Evolutionary conservation across 30 jellyfish, hydroid and myxozoan species (phyloP).

Genomic region (Hydractinia echinata): DNA sequence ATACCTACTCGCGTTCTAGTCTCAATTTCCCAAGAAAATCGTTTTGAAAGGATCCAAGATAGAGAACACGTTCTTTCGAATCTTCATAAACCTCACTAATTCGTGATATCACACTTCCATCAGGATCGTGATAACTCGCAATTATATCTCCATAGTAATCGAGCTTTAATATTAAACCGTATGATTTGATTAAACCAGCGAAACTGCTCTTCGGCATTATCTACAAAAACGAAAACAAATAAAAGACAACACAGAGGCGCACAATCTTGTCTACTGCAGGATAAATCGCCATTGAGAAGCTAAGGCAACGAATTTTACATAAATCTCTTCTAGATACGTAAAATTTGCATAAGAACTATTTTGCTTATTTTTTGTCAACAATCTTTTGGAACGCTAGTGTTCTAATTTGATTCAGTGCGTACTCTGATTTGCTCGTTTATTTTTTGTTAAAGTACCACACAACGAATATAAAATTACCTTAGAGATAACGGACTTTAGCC

Average conservation of each 20-base stretch:
- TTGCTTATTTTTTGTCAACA: too few relatives aligned
- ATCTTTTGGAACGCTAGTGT: too few relatives aligned
- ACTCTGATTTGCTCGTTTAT: too few relatives aligned
- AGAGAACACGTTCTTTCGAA: slow-evolving; percentile 47
- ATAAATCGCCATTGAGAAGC: too few relatives aligned
- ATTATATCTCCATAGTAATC: slow-evolving; percentile 80
- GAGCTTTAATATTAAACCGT: slow-evolving; percentile 74
- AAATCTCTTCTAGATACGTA: too few relatives aligned
- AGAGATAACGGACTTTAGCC: slow-evolving; percentile 53
- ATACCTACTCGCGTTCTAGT: neutral
- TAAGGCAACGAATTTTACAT: too few relatives aligned
- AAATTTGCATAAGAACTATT: too few relatives aligned
- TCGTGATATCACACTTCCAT: slow-evolving; percentile 60
- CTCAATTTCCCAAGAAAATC: slow-evolving; percentile 68
- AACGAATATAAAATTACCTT: slow-evolving; percentile 41
- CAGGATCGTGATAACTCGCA: slow-evolving; percentile 82
- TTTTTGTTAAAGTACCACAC: too few relatives aligned
- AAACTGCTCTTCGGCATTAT: slow-evolving; percentile 66
- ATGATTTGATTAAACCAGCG: slow-evolving; percentile 57
- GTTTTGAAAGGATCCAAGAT: slow-evolving; percentile 84
- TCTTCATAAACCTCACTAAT: slow-evolving; percentile 91
- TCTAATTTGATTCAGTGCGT: too few relatives aligned
- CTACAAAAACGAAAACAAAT: slow-evolving; percentile 41
- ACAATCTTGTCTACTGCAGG: too few relatives aligned
- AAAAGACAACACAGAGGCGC: neutral